Evolutionary conservation across 2,113 vertebrate genomes (phyloP).

Genomic region (Butorides virescens): DNA sequence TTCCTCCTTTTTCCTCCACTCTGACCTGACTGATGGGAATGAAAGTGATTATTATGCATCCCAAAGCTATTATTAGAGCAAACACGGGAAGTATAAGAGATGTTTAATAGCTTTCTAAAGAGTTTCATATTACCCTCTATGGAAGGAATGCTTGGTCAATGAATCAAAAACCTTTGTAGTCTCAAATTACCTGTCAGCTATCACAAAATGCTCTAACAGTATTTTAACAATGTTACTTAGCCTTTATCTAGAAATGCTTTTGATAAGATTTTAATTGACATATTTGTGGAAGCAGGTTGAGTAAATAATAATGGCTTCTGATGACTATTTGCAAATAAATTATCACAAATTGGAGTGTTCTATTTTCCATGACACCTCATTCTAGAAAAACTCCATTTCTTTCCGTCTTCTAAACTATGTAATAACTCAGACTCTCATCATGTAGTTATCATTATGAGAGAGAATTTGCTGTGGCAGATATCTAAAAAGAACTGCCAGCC

Average conservation of each 20-base stretch:
- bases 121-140: not conserved
- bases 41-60: not conserved
- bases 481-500: not conserved
- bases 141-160: not conserved
- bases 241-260: not conserved
- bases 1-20: not conserved
- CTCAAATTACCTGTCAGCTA: not conserved
- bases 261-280: not conserved
- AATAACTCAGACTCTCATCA: not conserved
- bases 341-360: not conserved
- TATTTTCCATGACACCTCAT: not conserved
- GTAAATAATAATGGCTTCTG: not conserved
- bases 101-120: constrained; percentile 2
- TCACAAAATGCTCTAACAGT: not conserved
- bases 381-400: not conserved
- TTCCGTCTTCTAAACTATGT: not conserved
- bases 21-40: not conserved
- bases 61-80: not conserved
- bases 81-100: not conserved
- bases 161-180: not conserved
- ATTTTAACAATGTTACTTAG: not conserved
- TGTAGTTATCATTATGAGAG: constrained; percentile 30
- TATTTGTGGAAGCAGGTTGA: not conserved
- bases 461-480: constrained; percentile 17
- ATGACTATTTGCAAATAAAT: constrained; percentile 38